Evolutionary conservation across 2,797 vertebrate species (phyloP).

Genomic region (Coracias cyanogaster): DNA sequence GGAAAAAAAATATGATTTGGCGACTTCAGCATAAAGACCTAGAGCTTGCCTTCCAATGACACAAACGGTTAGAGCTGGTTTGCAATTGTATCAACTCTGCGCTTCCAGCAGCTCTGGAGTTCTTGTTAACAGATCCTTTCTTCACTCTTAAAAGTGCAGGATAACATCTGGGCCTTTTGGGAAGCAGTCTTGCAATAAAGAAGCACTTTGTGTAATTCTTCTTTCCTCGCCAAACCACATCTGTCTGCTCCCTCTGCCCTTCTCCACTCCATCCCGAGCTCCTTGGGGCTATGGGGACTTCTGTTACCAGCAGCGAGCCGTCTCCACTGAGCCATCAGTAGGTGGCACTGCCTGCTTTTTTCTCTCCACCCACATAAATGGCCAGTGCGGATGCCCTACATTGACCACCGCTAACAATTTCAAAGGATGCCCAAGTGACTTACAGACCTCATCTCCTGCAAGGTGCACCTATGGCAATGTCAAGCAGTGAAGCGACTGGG

Average conservation of each 20-base stretch:
- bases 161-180: conserved; percentile 78
- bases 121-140: conserved; percentile 79
- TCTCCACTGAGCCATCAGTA: conserved; percentile 51
- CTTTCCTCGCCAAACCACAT: conserved; percentile 74
- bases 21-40: background rate
- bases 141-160: conserved; percentile 73
- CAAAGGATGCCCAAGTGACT: background rate
- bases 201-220: conserved; percentile 72
- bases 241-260: conserved; percentile 71
- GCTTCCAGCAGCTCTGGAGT: conserved; percentile 58
- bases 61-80: conserved; percentile 13
- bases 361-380: background rate
- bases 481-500: background rate
- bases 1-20: background rate
- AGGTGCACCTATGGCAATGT: rapidly evolving
- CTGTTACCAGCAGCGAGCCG: background rate
- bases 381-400: background rate
- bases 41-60: conserved; percentile 30
- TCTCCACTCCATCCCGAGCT: conserved; percentile 48
- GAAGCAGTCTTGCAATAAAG: conserved; percentile 72
- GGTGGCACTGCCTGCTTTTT: conserved; percentile 69
- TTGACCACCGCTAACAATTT: background rate
- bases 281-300: conserved; percentile 44
- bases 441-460: background rate
- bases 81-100: conserved; percentile 62